These are phyloP conservation scores for Candoia aspera DNA, from an alignment of 2,113 vertebrate species.

Conservation along the genomic window DNA sequence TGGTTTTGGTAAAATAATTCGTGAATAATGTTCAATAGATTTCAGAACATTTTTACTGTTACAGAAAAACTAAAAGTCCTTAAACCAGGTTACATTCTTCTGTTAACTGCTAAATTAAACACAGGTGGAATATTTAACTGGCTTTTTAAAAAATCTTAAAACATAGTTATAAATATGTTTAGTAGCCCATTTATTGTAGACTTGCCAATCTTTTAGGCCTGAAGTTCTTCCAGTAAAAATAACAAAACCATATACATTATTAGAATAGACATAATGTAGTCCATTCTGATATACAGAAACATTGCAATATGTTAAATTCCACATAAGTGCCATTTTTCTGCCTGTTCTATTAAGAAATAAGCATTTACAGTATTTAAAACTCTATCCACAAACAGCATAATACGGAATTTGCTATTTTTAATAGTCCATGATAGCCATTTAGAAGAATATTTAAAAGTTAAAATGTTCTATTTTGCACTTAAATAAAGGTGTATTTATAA, in stretches of 20 bases:
- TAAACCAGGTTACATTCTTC: slow-evolving; percentile 28
- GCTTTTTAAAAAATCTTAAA: neutral
- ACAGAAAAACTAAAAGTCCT: slow-evolving; percentile 22
- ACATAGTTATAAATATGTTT: neutral
- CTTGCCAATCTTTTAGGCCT: slow-evolving; percentile 26
- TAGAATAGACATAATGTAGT: slow-evolving; percentile 39
- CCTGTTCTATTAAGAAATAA: slow-evolving; percentile 38
- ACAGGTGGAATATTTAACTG: slow-evolving; percentile 18
- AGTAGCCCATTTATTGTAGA: slow-evolving; percentile 39
- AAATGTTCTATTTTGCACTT: slow-evolving; percentile 22
- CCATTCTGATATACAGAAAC: slow-evolving; percentile 40
- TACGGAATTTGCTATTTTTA: slow-evolving; percentile 34
- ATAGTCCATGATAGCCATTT: slow-evolving; percentile 40
- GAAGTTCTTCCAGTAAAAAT: slow-evolving; percentile 23
- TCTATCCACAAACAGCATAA: slow-evolving; percentile 28
- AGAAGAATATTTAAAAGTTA: slow-evolving; percentile 14
- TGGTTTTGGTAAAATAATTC: neutral
- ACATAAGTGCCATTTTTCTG: slow-evolving; percentile 33
- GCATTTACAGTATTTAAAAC: neutral
- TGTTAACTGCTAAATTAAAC: slow-evolving; percentile 36
- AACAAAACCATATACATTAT: slow-evolving; percentile 5
- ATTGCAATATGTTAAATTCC: slow-evolving; percentile 31
- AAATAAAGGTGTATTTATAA: neutral
- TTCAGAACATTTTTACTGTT: neutral
- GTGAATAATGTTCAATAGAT: slow-evolving; percentile 15